Evolutionary conservation across 2,888 invertebrate species (phyloP).

Genomic region (Elmis aenea): DNA sequence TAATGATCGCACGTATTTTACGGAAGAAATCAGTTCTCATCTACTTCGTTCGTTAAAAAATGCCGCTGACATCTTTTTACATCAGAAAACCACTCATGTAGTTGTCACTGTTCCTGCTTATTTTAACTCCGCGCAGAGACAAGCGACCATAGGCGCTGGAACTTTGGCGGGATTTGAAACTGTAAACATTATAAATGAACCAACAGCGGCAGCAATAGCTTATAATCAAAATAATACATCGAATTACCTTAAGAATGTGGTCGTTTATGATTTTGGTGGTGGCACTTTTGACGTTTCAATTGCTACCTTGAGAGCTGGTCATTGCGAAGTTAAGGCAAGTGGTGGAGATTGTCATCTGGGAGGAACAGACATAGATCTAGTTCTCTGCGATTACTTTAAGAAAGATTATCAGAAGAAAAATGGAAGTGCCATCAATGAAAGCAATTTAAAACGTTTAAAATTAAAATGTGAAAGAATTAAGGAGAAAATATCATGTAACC

Average conservation of each 20-base stretch:
- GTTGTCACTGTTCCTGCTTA: too few relatives aligned
- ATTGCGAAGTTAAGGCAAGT: too few relatives aligned
- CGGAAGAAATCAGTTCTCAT: conserved; percentile 24
- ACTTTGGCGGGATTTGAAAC: too few relatives aligned
- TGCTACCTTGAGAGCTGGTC: conserved; percentile 28
- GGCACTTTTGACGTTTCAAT: conserved; percentile 31
- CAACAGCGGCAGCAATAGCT: conserved; percentile 30
- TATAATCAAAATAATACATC: conserved; percentile 18
- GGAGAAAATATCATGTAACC: conserved; percentile 16
- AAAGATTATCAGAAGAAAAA: conserved; percentile 16
- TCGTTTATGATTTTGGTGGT: too few relatives aligned
- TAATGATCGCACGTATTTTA: conserved; percentile 11
- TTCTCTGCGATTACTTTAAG: conserved; percentile 20
- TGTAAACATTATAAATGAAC: too few relatives aligned
- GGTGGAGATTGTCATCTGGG: too few relatives aligned
- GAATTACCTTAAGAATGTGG: conserved; percentile 11
- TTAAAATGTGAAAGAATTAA: conserved; percentile 25
- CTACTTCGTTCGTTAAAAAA: conserved; percentile 22
- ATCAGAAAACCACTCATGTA: conserved; percentile 20
- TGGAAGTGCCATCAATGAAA: conserved; percentile 12
- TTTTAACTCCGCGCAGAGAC: too few relatives aligned
- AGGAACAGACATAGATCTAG: conserved; percentile 28
- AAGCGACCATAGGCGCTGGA: too few relatives aligned
- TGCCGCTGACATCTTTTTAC: conserved; percentile 17
- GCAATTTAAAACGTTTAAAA: conserved; percentile 17